phyloP scores from a whole-genome alignment of 2,888 invertebrate genomes.

The Agonopterix heracliana region DNA sequence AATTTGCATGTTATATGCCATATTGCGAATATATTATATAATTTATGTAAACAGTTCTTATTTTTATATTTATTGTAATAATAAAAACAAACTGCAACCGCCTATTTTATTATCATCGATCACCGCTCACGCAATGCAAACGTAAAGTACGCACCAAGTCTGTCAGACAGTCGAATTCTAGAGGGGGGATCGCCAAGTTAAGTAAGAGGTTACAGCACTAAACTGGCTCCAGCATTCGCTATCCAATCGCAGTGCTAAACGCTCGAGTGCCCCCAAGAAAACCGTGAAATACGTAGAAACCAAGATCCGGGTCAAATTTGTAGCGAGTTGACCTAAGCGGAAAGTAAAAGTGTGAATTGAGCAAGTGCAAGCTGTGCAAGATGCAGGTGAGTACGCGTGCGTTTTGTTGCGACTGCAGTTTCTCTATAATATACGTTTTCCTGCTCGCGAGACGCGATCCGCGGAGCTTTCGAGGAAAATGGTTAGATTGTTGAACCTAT shows the following conservation, averaged over 20 bases:
- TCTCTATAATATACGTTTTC: slow-evolving; percentile 31
- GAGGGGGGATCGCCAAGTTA: slow-evolving; percentile 44
- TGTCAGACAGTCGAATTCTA: slow-evolving; percentile 14
- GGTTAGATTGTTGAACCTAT: slow-evolving; percentile 28
- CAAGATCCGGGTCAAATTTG: slow-evolving; percentile 50
- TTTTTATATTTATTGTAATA: not conserved
- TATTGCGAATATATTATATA: too few species aligned
- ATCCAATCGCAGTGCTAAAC: slow-evolving; percentile 43
- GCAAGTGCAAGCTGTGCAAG: slow-evolving; percentile 23
- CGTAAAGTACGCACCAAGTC: slow-evolving; percentile 27
- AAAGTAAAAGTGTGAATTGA: slow-evolving; percentile 56
- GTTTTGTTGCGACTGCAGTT: slow-evolving; percentile 25
- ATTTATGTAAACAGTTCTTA: too few species aligned
- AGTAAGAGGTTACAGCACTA: slow-evolving; percentile 70
- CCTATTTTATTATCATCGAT: slow-evolving; percentile 1
- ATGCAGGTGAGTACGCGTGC: slow-evolving; percentile 56
- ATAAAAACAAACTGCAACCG: slow-evolving; percentile 1
- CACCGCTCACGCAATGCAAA: slow-evolving; percentile 1
- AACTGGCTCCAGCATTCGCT: slow-evolving; percentile 49
- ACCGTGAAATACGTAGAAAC: slow-evolving; percentile 37
- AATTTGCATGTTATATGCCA: too few species aligned
- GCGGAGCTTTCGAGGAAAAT: slow-evolving; percentile 23
- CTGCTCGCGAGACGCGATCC: slow-evolving; percentile 17
- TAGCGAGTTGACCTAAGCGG: slow-evolving; percentile 21
- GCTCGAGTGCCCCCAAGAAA: slow-evolving; percentile 32